Base-by-base conservation (phyloP, 2,113 vertebrate species). In the Calyptommatus sinebrachiatus region DNA sequence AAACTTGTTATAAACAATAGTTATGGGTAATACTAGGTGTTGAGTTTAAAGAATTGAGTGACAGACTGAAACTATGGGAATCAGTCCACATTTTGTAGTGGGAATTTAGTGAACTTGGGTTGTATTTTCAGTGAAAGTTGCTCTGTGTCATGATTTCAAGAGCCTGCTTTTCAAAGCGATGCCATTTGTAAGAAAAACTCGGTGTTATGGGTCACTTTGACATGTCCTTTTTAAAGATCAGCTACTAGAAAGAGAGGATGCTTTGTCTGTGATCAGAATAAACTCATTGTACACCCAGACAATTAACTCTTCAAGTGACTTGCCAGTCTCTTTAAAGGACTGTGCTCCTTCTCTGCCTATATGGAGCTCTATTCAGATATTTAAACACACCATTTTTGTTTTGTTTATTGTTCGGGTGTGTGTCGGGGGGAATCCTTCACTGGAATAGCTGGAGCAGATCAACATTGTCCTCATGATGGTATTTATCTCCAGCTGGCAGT, bases 241-340 rank as follows among this genome's bases (percentile, higher is more conserved):
- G 92, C 89, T 86, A 92, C 88, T 87, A 91, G 92, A 89, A 93
- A 95, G 91, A 96, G 92, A 91, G 93, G 93, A 93, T 87, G 90
- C 95, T 96, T 96, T 96, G 95, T 96, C 80, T 92, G 86, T 67
- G n/a, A 82, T 91, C 91, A 96, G 95, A 96, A 96, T 96, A 94
- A 94, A 95, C 89, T 90, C 94, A 95, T 96, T 96, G 95, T 96
- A 94, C 91, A 93, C 89, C 83, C 93, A 92, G 89, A 96, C 95
- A 96, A 96, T 96, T 95, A 95, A 95, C 93, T 95, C 92, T 91
- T 96, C 94, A 93, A 92, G 94, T 12, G 90, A 93, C 93, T 94
- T 90, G 93, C 92, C 91, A 94, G 90, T 69, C 84, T 91, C 92
- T 94, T 89, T 91, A 93, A 95, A 94, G 91, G 76, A 81, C 77